phyloP scores from a whole-genome alignment of 2,888 invertebrate genomes.

The Coelogynopora nodosa region DNA sequence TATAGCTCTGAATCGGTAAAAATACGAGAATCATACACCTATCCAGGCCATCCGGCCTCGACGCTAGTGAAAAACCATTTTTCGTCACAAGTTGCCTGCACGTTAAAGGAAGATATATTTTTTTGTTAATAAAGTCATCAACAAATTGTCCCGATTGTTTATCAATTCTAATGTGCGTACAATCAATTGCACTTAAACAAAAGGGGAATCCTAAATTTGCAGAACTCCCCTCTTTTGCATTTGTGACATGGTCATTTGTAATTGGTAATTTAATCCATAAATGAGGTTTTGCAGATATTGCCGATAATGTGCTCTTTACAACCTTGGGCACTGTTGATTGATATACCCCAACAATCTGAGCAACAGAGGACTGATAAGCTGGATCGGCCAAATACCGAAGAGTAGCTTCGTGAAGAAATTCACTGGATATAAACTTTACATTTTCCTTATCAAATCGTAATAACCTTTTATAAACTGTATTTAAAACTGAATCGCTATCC shows the following conservation, averaged over 20 bases:
- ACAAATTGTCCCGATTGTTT: slow-evolving; percentile 9
- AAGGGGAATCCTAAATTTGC: slow-evolving; percentile 24
- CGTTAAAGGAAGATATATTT: neutral
- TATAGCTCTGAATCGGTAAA: no score
- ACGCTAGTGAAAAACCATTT: no score
- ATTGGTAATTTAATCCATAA: neutral
- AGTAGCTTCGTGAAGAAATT: neutral
- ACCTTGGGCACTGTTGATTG: neutral
- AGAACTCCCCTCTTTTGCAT: slow-evolving; percentile 22
- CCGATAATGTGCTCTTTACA: neutral
- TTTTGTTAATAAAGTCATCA: slow-evolving; percentile 7
- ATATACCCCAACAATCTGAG: neutral
- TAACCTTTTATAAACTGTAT: no score
- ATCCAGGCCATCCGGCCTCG: no score
- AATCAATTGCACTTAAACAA: neutral
- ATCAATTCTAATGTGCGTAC: slow-evolving; percentile 18
- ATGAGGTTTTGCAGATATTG: neutral
- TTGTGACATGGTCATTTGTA: neutral
- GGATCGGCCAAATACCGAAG: neutral
- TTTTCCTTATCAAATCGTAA: neutral
- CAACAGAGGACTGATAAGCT: neutral
- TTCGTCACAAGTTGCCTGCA: no score
- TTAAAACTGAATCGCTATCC: no score
- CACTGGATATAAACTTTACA: neutral
- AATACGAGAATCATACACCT: no score